Base-by-base conservation (phyloP, 2,797 vertebrate species). In the Liparis tanakae region DNA sequence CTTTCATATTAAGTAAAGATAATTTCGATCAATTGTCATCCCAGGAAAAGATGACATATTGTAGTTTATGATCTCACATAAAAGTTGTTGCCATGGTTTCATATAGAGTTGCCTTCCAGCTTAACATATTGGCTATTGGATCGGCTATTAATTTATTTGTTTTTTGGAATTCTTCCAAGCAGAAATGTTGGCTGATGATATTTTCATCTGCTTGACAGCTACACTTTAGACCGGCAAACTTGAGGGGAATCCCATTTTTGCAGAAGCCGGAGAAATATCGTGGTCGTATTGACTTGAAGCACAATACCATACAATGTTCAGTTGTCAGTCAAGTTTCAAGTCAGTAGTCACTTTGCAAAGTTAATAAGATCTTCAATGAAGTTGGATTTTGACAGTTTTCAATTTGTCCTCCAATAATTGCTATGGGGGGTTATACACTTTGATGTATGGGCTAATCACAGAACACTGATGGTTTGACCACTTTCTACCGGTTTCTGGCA, bases 381-480 rank as follows among this genome's bases (percentile, higher is more conserved):
- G 53, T 64, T 68, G 70, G 76, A 44, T 48, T 75, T 79, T 70
- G 66, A 66, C 63, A 67, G 61, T 86, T 82, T 72, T 67, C 20
- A 48, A 63, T 70, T 80, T 76, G 74, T 60, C 70, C 57, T 84
- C 62, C 34, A 63, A 39, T 34, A 56, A 59, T 66, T 74, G 39
- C 76, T 74, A 39, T 64, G 65, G 34, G 67, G 72, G 82, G 72
- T 79, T 83, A 72, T 78, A 76, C 80, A 88, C 70, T 53, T 70
- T 80, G 76, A 88, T 83, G 36, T 77, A 87, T 74, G 70, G 60
- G 67, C 51, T 79, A 80, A 85, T 86, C 73, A 86, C 71, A 70
- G 66, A 67, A 57, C 81, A 66, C 34, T 84, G 73, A 84, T 63
- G 58, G 71, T 78, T 69, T 74, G 34, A 68, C 77, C 80, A 80